These are phyloP conservation scores for Drosophila baimaii DNA, from an alignment of 1,140 invertebrate species.

Conservation along the genomic window DNA sequence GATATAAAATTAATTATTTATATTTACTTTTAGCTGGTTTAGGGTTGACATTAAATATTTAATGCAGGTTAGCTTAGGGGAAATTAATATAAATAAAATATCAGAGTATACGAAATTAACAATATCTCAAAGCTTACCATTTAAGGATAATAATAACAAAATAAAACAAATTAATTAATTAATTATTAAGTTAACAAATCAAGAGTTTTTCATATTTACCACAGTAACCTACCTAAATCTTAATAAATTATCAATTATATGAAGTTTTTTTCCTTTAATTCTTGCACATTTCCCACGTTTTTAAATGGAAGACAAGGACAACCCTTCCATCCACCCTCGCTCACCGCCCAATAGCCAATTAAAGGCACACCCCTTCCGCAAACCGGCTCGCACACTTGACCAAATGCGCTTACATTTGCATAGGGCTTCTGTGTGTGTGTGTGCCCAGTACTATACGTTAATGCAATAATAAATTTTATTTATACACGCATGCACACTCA, in stretches of 20 bases:
- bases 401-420: conserved; percentile 30
- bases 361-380: conserved; percentile 10
- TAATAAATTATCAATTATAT: no score
- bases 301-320: neutral
- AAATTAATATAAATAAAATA: no score
- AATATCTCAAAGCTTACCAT: neutral
- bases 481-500: conserved; percentile 36
- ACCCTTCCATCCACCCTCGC: neutral
- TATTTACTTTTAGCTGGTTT: no score
- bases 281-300: neutral
- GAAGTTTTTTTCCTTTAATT: no score
- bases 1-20: no score
- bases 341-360: conserved; percentile 39
- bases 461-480: conserved; percentile 71
- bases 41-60: no score
- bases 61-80: no score
- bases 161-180: neutral
- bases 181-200: neutral
- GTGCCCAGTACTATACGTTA: conserved; percentile 32
- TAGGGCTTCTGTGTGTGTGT: conserved; percentile 12
- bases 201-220: neutral
- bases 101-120: no score
- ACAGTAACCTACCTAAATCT: neutral
- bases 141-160: neutral
- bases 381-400: conserved; percentile 16